These are phyloP conservation scores for Rhagium mordax DNA, from an alignment of 2,888 invertebrate genomes.

Conservation along the genomic window DNA sequence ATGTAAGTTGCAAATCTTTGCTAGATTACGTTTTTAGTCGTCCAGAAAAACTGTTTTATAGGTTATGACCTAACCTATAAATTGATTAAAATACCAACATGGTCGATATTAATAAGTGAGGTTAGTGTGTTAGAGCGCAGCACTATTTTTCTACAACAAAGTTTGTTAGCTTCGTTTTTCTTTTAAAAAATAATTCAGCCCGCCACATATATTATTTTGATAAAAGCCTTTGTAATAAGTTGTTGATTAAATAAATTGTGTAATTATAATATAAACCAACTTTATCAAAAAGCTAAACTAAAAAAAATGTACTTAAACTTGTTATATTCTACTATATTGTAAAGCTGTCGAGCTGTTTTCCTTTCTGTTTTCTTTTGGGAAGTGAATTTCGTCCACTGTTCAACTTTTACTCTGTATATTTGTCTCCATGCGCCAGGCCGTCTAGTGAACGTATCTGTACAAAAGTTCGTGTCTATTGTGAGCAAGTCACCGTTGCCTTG, in stretches of 20 bases:
- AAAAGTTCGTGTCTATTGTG: too few relatives aligned
- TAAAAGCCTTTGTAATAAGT: constrained; percentile 5
- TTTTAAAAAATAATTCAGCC: not conserved
- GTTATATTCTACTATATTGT: constrained; percentile 23
- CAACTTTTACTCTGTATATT: constrained; percentile 19
- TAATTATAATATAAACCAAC: constrained; percentile 13
- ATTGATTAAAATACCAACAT: too few relatives aligned
- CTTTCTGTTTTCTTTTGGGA: constrained; percentile 2
- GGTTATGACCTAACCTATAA: too few relatives aligned
- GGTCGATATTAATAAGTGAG: too few relatives aligned
- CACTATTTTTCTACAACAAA: too few relatives aligned
- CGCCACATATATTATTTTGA: not conserved
- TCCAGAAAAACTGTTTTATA: too few relatives aligned
- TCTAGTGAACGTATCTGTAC: not conserved
- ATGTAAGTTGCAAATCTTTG: too few relatives aligned
- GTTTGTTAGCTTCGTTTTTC: too few relatives aligned
- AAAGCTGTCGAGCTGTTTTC: constrained; percentile 8
- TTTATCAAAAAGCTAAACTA: constrained; percentile 13
- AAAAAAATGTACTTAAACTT: constrained; percentile 22
- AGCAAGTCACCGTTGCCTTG: too few relatives aligned
- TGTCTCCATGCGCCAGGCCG: constrained; percentile 11
- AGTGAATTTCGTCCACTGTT: constrained; percentile 39
- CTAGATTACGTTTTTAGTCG: too few relatives aligned
- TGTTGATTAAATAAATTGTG: constrained; percentile 21
- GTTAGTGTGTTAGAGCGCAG: too few relatives aligned